Conservation (phyloP, 2,113 vertebrate genomes). For the Tiliqua scincoides region DNA sequence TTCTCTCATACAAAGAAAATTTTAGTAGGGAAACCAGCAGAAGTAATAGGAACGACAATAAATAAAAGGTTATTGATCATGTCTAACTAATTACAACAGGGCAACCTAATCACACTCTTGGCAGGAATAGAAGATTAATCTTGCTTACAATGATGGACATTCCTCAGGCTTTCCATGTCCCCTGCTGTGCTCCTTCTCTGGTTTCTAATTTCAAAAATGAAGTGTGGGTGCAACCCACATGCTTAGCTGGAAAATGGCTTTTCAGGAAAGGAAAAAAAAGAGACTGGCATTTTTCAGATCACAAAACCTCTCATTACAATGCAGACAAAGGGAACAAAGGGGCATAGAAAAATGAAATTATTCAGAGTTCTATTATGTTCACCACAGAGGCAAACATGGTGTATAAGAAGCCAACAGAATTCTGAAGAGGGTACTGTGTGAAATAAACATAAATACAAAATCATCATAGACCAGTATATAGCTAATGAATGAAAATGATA, state of each 20-base stretch:
- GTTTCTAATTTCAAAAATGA: constrained; percentile 3
- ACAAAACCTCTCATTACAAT: not conserved
- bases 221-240: not conserved
- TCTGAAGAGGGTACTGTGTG: not conserved
- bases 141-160: not conserved
- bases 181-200: not conserved
- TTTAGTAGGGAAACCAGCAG: constrained; percentile 9
- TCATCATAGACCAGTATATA: not conserved
- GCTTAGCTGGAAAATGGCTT: not conserved
- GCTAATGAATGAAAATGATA: not conserved
- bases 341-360: not conserved
- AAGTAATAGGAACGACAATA: not conserved
- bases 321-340: not conserved
- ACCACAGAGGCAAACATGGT: not conserved
- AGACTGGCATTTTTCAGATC: not conserved
- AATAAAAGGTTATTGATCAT: constrained; percentile 32
- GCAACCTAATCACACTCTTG: not conserved
- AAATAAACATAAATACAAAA: constrained; percentile 11
- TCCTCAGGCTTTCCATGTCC: not conserved
- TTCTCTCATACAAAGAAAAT: constrained; percentile 1
- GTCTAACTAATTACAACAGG: constrained; percentile 34
- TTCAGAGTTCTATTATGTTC: not conserved
- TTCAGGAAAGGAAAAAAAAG: not conserved
- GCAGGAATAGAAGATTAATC: not conserved
- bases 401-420: constrained; percentile 8